These are phyloP conservation scores for Agapornis canus DNA, from an alignment of 2,797 vertebrate genomes.

Conservation along the genomic window DNA sequence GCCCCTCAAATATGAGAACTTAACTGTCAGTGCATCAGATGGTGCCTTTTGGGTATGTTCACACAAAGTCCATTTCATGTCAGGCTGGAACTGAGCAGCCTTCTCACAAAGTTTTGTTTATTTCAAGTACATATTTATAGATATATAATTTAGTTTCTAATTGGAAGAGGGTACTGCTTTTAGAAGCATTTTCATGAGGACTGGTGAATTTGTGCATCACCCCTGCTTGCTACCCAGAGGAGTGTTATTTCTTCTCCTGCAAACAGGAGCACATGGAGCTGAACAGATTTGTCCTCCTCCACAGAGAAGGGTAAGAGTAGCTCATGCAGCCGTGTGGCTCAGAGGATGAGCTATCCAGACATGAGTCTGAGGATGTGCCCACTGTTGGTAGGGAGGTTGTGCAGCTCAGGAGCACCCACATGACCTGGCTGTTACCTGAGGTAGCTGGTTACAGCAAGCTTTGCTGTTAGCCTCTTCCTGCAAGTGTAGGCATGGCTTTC, in stretches of 20 bases:
- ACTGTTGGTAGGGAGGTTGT: not conserved
- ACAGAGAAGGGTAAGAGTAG: not conserved
- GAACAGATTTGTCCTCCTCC: not conserved
- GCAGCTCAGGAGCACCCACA: accelerated
- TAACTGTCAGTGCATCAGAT: not conserved
- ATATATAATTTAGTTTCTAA: not conserved
- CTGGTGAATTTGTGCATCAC: not conserved
- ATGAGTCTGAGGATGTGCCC: not conserved
- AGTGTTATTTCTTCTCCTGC: not conserved
- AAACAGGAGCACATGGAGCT: not conserved
- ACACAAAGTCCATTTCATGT: not conserved
- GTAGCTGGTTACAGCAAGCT: not conserved
- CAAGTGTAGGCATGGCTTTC: not conserved
- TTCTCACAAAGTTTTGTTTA: not conserved
- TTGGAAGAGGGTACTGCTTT: not conserved
- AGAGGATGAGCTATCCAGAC: not conserved
- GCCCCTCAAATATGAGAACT: not conserved
- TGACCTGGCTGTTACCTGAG: not conserved
- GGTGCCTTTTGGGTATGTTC: not conserved
- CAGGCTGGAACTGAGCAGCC: not conserved
- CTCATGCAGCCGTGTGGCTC: not conserved
- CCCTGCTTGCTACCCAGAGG: not conserved
- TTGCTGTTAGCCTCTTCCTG: not conserved
- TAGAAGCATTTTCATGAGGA: not conserved
- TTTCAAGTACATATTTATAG: not conserved